phyloP scores from a whole-genome alignment of 2,888 invertebrate species.

The Bembecia ichneumoniformis region DNA sequence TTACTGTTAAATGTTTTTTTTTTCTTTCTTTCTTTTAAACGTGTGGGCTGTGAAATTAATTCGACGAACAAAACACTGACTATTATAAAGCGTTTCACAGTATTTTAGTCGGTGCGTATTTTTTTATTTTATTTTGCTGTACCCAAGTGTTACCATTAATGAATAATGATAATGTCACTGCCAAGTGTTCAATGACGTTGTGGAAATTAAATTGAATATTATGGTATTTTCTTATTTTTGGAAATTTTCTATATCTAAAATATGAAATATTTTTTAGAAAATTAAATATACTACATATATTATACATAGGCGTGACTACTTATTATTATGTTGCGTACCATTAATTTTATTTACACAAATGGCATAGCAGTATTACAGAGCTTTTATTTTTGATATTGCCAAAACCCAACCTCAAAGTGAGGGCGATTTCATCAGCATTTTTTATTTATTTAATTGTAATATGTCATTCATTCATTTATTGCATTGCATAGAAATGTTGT shows the following conservation, averaged over 20 bases:
- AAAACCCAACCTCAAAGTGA: not conserved
- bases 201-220: not conserved
- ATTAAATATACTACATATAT: too few species aligned
- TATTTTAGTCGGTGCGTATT: not conserved
- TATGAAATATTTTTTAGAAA: too few species aligned
- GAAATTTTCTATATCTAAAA: too few species aligned
- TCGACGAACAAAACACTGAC: not conserved
- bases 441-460: constrained; percentile 1
- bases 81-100: not conserved
- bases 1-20: not conserved
- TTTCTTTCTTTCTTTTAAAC: not conserved
- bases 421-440: not conserved
- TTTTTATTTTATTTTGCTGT: not conserved
- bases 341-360: not conserved
- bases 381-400: not conserved
- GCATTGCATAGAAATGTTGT: constrained; percentile 2
- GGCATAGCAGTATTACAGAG: constrained; percentile 1
- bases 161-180: not conserved
- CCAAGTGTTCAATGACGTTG: not conserved
- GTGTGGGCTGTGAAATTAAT: not conserved
- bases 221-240: not conserved
- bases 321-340: not conserved
- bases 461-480: constrained; percentile 3
- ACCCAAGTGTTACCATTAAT: not conserved
- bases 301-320: too few species aligned